Evolutionary conservation across 2,113 vertebrate genomes (phyloP).

Genomic region (Leucopsar rothschildi): DNA sequence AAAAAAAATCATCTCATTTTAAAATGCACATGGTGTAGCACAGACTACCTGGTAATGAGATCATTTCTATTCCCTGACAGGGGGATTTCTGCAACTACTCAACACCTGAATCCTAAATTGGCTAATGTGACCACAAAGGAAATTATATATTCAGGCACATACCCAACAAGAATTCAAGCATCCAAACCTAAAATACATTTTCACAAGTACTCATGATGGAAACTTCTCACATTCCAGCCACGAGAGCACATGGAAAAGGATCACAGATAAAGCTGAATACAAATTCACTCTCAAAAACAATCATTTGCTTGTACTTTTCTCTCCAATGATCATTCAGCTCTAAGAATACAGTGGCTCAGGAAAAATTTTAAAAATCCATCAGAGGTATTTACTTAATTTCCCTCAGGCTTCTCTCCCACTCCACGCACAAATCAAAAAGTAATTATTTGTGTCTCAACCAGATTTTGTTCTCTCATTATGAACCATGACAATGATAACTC

Average conservation of each 20-base stretch:
- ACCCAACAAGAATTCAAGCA: not conserved
- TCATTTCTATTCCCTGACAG: not conserved
- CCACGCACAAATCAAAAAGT: not conserved
- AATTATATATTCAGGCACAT: constrained; percentile 27
- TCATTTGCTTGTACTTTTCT: not conserved
- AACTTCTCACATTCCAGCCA: not conserved
- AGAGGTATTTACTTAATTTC: constrained; percentile 6
- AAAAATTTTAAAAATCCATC: not conserved
- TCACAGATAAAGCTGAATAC: not conserved
- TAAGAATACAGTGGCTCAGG: not conserved
- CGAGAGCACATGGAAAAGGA: not conserved
- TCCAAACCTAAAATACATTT: constrained; percentile 14
- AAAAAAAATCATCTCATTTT: not conserved
- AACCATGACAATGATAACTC: not conserved
- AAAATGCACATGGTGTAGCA: not conserved
- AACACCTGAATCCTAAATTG: constrained; percentile 38
- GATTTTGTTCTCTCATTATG: not conserved
- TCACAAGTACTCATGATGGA: not conserved
- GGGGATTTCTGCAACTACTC: not conserved
- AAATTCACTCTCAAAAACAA: not conserved
- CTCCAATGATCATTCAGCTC: not conserved
- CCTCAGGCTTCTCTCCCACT: not conserved
- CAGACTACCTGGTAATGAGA: not conserved
- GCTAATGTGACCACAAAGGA: constrained; percentile 8
- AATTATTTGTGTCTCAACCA: constrained; percentile 1